phyloP scores from a whole-genome alignment of 2,113 vertebrate species.

The Phodopus roborovskii region DNA sequence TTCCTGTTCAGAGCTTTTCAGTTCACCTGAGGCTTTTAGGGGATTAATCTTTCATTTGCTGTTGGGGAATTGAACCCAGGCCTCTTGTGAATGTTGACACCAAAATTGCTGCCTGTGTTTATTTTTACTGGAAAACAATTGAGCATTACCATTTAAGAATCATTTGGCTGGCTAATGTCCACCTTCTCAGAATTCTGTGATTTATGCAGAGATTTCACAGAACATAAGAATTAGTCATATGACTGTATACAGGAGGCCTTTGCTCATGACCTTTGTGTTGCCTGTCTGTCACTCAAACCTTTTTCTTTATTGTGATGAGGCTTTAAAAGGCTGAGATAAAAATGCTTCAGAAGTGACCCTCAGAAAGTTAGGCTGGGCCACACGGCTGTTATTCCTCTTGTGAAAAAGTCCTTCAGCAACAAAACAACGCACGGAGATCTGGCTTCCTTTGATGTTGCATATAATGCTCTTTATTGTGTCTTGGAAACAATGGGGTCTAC shows the following conservation, averaged over 20 bases:
- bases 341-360: slow-evolving; percentile 2
- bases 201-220: slow-evolving; percentile 7
- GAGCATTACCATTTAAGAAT: not conserved
- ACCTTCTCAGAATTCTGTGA: not conserved
- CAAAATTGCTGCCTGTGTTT: not conserved
- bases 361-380: not conserved
- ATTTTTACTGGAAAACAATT: slow-evolving; percentile 5
- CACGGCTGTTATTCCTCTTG: not conserved
- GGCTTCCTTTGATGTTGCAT: not conserved
- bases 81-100: not conserved
- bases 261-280: not conserved
- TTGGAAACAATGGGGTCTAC: slow-evolving; percentile 7
- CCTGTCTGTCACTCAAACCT: not conserved
- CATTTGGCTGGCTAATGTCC: not conserved
- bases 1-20: not conserved
- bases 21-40: not conserved
- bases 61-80: not conserved
- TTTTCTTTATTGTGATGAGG: not conserved
- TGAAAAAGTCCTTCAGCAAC: slow-evolving; percentile 1
- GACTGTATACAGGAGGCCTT: not conserved
- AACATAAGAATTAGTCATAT: not conserved
- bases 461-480: not conserved
- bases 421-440: not conserved
- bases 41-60: not conserved
- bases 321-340: slow-evolving; percentile 2